Conservation (phyloP, 2,888 invertebrate genomes). For the Trichogramma evanescens region DNA sequence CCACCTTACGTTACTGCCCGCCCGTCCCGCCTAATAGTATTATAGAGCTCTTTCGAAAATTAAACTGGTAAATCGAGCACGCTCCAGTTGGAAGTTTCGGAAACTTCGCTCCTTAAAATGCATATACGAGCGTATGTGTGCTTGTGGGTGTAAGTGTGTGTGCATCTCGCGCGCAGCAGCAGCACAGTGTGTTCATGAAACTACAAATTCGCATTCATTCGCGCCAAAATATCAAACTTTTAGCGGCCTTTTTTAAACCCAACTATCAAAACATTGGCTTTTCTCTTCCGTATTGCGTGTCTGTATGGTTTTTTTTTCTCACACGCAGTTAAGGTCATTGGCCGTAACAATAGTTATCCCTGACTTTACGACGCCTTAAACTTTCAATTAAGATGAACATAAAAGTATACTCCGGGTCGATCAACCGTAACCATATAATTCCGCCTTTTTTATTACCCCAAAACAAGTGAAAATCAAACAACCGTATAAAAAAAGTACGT, state of each 20-base stretch:
- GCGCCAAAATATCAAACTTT: too few relatives aligned
- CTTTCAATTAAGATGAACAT: constrained; percentile 34
- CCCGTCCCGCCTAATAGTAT: constrained; percentile 11
- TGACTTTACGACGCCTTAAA: constrained; percentile 33
- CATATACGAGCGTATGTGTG: neutral
- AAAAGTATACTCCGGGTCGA: constrained; percentile 23
- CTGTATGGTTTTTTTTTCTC: too few relatives aligned
- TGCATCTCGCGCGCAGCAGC: too few relatives aligned
- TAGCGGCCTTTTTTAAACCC: neutral
- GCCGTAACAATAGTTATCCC: constrained; percentile 15
- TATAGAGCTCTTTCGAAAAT: constrained; percentile 19
- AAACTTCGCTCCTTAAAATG: too few relatives aligned
- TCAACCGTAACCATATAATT: too few relatives aligned
- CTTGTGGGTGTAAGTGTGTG: too few relatives aligned
- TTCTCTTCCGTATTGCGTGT: neutral
- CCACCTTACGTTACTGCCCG: neutral
- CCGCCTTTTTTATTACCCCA: too few relatives aligned
- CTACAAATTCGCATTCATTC: too few relatives aligned
- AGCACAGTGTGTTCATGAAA: too few relatives aligned
- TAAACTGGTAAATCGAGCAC: constrained; percentile 6
- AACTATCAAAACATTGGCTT: constrained; percentile 8
- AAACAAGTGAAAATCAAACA: too few relatives aligned
- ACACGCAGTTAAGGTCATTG: neutral
- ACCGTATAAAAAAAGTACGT: too few relatives aligned
- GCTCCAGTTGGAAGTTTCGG: too few relatives aligned